These are phyloP conservation scores for Lytechinus pictus DNA, from an alignment of 35 echinoderm and acorn worm genomes.

Conservation along the genomic window DNA sequence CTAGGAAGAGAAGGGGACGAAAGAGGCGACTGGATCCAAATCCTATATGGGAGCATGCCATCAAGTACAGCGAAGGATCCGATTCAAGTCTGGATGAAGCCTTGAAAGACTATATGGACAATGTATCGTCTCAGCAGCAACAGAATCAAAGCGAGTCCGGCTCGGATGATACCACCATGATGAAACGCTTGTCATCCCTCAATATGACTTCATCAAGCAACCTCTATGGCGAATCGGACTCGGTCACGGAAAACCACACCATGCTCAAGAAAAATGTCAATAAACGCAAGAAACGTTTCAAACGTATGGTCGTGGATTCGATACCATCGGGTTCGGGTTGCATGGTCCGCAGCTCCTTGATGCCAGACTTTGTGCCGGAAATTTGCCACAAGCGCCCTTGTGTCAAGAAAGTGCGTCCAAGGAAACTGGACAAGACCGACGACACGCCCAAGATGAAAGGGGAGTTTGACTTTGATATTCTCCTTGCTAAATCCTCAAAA, in stretches of 20 bases:
- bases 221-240: constrained; percentile 97
- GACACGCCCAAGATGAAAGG: constrained; percentile 45
- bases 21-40: constrained; percentile 92
- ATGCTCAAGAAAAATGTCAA: constrained; percentile 61
- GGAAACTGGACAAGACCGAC: constrained; percentile 54
- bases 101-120: constrained; percentile 97
- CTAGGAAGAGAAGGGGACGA: constrained; percentile 75
- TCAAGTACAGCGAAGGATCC: constrained; percentile 84
- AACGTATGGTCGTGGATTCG: constrained; percentile 86
- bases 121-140: constrained; percentile 59
- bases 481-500: constrained; percentile 14
- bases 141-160: constrained; percentile 77
- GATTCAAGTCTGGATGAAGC: constrained; percentile 96
- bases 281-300: constrained; percentile 79
- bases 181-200: constrained; percentile 86
- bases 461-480: constrained; percentile 66
- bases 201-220: constrained; percentile 97
- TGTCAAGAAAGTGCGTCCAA: constrained; percentile 59
- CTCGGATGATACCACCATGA: constrained; percentile 77
- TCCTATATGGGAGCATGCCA: constrained; percentile 82
- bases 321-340: constrained; percentile 7
- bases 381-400: constrained; percentile 62
- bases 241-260: constrained; percentile 83
- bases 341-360: constrained; percentile 62
- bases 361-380: constrained; percentile 79